Evolutionary conservation across 2,888 invertebrate species (phyloP).

Genomic region (Myopa testacea): DNA sequence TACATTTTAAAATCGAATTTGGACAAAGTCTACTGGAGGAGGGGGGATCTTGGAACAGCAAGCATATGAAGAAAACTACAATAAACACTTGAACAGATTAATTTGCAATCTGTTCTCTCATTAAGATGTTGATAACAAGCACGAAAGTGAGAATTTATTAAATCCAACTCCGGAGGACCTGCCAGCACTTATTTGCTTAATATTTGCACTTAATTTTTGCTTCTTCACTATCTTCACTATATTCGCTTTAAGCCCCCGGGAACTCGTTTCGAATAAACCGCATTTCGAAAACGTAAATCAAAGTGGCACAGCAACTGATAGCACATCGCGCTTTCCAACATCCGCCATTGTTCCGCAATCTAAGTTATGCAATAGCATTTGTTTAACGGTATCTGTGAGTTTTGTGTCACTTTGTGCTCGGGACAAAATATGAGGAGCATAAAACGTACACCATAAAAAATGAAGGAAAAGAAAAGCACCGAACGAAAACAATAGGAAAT

Average conservation of each 20-base stretch:
- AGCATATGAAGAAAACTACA: too few relatives aligned
- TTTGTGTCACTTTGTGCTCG: slow-evolving; percentile 27
- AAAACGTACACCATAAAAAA: not conserved
- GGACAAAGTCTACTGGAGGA: too few relatives aligned
- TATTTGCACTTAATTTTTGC: too few relatives aligned
- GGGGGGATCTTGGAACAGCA: too few relatives aligned
- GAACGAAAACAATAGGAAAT: slow-evolving; percentile 37
- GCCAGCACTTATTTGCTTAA: too few relatives aligned
- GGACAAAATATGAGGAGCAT: slow-evolving; percentile 10
- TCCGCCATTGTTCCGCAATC: slow-evolving; percentile 25
- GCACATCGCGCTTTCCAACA: slow-evolving; percentile 5
- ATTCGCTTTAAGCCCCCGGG: not conserved
- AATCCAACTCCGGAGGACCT: not conserved
- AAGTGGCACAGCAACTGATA: slow-evolving; percentile 35
- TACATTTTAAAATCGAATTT: too few relatives aligned
- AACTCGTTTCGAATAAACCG: not conserved
- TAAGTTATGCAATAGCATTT: slow-evolving; percentile 29
- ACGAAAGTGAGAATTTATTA: slow-evolving; percentile 13
- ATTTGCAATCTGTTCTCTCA: not conserved
- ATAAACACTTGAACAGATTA: not conserved
- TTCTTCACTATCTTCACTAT: not conserved
- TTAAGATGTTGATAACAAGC: not conserved
- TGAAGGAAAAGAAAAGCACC: not conserved
- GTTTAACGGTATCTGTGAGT: slow-evolving; percentile 28
- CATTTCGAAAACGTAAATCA: slow-evolving; percentile 30